Evolutionary conservation across 2,888 invertebrate genomes (phyloP).

Genomic region (Xestia c-nigrum): DNA sequence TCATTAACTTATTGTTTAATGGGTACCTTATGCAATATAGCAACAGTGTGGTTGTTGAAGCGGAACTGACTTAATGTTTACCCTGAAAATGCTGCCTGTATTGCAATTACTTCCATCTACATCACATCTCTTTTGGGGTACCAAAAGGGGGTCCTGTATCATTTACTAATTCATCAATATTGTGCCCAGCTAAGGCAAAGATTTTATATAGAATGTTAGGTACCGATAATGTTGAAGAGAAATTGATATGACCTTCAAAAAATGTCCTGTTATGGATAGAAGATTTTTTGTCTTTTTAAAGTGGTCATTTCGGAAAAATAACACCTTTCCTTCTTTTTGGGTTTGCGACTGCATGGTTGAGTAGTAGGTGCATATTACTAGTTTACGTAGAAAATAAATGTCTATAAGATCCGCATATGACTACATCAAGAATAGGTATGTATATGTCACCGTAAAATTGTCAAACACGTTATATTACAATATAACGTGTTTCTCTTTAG

Average conservation of each 20-base stretch:
- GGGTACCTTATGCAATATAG: not conserved
- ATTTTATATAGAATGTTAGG: not conserved
- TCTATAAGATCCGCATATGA: not conserved
- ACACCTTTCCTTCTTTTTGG: no score
- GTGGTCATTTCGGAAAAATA: no score
- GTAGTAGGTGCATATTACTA: no score
- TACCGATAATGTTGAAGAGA: no score
- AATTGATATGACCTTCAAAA: no score
- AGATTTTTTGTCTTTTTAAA: no score
- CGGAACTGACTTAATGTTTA: constrained; percentile 1
- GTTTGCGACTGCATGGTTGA: no score
- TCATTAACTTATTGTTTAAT: constrained; percentile 21
- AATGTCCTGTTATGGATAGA: no score
- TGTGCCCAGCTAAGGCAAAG: not conserved
- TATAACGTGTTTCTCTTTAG: no score
- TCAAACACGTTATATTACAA: no score
- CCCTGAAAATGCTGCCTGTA: not conserved
- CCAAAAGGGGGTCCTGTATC: not conserved
- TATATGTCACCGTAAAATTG: no score
- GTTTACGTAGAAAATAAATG: not conserved
- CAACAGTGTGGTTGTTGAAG: not conserved
- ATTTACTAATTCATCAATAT: not conserved
- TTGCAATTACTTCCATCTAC: not conserved
- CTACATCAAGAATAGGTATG: no score
- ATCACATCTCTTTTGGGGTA: not conserved